These are phyloP conservation scores for Oxycera nigricornis DNA, from an alignment of 2,888 invertebrate species.

Conservation along the genomic window DNA sequence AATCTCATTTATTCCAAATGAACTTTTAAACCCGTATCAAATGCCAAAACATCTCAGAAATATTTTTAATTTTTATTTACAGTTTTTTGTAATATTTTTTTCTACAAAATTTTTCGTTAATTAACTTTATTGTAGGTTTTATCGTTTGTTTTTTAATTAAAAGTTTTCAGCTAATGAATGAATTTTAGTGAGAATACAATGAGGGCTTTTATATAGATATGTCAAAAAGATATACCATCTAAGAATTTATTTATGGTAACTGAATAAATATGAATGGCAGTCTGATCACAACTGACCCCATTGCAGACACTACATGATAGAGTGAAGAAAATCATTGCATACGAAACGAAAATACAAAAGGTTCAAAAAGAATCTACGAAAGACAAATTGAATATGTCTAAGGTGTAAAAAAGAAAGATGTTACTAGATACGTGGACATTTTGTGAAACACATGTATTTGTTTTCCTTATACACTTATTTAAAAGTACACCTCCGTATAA, in stretches of 20 bases:
- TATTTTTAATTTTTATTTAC: conserved; percentile 35
- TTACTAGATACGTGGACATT: conserved; percentile 31
- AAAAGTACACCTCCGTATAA: conserved; percentile 23
- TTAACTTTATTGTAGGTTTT: conserved; percentile 15
- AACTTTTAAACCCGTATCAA: no score
- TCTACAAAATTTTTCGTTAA: conserved; percentile 31
- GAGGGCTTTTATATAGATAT: not conserved
- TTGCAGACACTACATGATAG: not conserved
- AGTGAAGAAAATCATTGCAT: conserved; percentile 46
- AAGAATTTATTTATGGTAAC: not conserved
- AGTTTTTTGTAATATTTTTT: conserved; percentile 38
- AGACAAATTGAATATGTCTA: conserved; percentile 50
- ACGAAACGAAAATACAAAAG: not conserved
- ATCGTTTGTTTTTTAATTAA: conserved; percentile 59
- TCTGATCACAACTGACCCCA: not conserved
- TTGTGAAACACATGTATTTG: conserved; percentile 20
- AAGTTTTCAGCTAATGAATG: conserved; percentile 58
- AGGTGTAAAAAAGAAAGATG: conserved; percentile 49
- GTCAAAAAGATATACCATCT: not conserved
- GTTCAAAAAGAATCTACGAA: conserved; percentile 53
- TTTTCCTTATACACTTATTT: conserved; percentile 2
- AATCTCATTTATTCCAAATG: no score
- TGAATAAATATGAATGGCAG: conserved; percentile 13
- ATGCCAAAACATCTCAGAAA: conserved; percentile 10
- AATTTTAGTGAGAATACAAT: conserved; percentile 37